phyloP scores from a whole-genome alignment of 2,797 vertebrate genomes.

The Myotis pilosus region DNA sequence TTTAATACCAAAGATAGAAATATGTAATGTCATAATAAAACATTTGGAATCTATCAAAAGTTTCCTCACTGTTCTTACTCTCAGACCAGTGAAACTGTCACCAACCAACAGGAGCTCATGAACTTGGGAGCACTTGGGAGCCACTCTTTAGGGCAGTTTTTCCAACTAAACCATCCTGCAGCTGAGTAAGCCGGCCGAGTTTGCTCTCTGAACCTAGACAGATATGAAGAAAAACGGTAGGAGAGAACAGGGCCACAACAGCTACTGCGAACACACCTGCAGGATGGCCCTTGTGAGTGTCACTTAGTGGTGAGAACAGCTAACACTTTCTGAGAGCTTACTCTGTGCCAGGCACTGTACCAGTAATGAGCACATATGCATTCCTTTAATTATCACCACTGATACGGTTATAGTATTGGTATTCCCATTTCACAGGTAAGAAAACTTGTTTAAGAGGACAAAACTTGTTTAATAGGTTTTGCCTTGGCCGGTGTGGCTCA shows the following conservation, averaged over 20 bases:
- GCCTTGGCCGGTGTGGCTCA: background rate
- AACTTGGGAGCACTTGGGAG: background rate
- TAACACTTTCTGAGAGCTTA: background rate
- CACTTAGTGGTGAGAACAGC: background rate
- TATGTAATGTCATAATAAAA: background rate
- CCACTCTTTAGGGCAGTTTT: background rate
- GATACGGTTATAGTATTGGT: too few species aligned
- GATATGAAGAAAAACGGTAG: background rate
- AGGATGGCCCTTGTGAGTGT: background rate
- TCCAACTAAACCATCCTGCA: background rate
- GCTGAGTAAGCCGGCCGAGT: background rate
- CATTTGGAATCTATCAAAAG: slow-evolving; percentile 3
- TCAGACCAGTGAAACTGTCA: background rate
- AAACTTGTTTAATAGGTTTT: background rate
- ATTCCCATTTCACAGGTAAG: background rate
- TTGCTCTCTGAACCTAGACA: background rate
- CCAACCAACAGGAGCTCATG: background rate
- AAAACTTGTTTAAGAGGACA: background rate
- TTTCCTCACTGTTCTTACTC: background rate
- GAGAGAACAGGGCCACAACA: background rate
- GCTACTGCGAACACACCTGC: background rate
- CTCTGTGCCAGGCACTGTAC: background rate
- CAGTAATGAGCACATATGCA: background rate
- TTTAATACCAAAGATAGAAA: background rate
- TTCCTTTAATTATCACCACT: background rate